A percentile compares a stretch with the other conserved stretches of the same genome.
Conservation (phyloP, 2,888 invertebrate species). For the Zaprionus lineosus region DNA sequence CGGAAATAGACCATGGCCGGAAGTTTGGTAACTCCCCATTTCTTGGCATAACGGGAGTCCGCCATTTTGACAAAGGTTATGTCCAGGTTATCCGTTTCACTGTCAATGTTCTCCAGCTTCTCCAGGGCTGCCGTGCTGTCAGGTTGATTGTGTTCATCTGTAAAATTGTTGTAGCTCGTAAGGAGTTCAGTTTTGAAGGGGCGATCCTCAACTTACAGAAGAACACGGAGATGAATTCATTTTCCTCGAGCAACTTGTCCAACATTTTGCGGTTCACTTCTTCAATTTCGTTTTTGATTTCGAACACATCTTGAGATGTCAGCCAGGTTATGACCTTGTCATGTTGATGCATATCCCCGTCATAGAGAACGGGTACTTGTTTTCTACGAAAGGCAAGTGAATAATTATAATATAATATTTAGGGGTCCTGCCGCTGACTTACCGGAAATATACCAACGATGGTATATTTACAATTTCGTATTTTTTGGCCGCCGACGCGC, state of each 20-base stretch:
- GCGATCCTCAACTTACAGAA: constrained; percentile 95
- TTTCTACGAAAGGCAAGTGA: constrained; percentile 79
- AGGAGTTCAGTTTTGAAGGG: too few relatives aligned
- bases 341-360: constrained; percentile 94
- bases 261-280: constrained; percentile 98
- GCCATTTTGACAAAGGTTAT: constrained; percentile 97
- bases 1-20: constrained; percentile 96
- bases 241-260: constrained; percentile 96
- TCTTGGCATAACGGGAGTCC: constrained; percentile 94
- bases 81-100: constrained; percentile 96
- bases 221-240: constrained; percentile 96
- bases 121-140: constrained; percentile 92
- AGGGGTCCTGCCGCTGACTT: not conserved
- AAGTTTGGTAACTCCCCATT: constrained; percentile 95
- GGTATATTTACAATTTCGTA: constrained; percentile 93
- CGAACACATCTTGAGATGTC: constrained; percentile 96
- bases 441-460: constrained; percentile 93
- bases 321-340: constrained; percentile 94
- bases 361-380: constrained; percentile 92
- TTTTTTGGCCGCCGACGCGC: constrained; percentile 90
- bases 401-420: not conserved
- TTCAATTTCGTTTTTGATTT: constrained; percentile 97
- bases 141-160: constrained; percentile 91
- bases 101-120: constrained; percentile 95
- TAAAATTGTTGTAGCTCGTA: too few relatives aligned